These are phyloP conservation scores for Synaphobranchus kaupii DNA, from an alignment of 2,797 vertebrate genomes.

Conservation along the genomic window DNA sequence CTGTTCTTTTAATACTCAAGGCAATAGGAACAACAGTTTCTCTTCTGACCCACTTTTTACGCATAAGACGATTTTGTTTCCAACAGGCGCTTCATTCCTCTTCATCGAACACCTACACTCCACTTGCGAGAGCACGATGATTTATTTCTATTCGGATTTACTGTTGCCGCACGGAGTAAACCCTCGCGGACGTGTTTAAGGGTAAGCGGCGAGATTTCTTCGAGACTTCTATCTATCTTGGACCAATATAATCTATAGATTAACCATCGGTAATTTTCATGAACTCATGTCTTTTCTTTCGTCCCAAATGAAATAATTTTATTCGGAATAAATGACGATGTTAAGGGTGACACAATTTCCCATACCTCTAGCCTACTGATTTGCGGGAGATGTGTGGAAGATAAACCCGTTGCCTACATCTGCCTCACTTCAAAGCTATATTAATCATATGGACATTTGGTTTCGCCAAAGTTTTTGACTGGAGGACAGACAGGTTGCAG, in stretches of 20 bases:
- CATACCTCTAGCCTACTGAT: neutral
- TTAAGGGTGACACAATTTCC: neutral
- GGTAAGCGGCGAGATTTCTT: conserved; percentile 24
- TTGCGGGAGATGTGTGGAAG: neutral
- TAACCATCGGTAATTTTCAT: neutral
- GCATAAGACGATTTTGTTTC: neutral
- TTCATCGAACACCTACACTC: neutral
- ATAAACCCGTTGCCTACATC: neutral
- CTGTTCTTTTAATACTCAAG: conserved; percentile 30
- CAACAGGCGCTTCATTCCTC: neutral
- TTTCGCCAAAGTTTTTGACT: neutral
- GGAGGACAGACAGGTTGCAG: neutral
- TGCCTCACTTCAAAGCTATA: neutral
- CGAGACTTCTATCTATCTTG: neutral
- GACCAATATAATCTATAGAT: neutral
- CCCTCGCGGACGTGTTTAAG: conserved; percentile 64
- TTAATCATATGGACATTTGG: neutral
- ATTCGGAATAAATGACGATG: neutral
- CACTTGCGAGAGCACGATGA: neutral
- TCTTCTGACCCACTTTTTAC: neutral
- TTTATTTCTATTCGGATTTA: neutral
- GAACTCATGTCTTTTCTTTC: neutral
- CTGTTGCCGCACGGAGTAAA: neutral
- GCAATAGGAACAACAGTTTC: neutral
- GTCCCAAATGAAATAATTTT: neutral